Evolutionary conservation across 2,113 vertebrate species (phyloP), one percentile per base, ranked within the genome.

Genomic region (Catharus minimus): DNA sequence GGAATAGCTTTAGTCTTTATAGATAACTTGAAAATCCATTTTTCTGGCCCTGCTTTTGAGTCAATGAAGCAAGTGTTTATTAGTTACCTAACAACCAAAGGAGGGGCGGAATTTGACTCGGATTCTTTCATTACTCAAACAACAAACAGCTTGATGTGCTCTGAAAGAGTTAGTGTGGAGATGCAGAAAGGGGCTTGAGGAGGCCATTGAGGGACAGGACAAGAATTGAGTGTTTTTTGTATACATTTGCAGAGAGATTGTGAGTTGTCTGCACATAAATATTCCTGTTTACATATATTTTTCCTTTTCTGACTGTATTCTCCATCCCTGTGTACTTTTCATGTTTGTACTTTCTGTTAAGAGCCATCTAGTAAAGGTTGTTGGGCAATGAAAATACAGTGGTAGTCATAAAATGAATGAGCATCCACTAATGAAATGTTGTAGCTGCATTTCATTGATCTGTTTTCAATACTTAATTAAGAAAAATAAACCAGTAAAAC

Each of bases 151-250:
- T 77, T 58, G 71, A 62, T 0, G 4, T 87, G 24, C 19, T 64
- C 13, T 75, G 49, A 74, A 89, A 65, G 46, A 16, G 19, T 23
- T 21, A 30, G 4, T 32, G 13, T 55, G 60, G 49, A 66, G n/a
- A 27, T 47, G 26, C 20, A 56, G 32, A 38, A 95, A 13, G 30
- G 18, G 9, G 2, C 17, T 64, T 75, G 44, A 32, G n/a, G 13
- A 36, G 14, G 11, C 26, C 3, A 2, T 49, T 0, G 4, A 14
- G 16, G 26, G 5, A 33, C 33, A 62, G 23, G 18, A 33, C 10
- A 55, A 47, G 17, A 22, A 44, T 2, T 36, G 21, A 41, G 17
- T 47, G 8, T 84, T 86, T 86, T 13, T 27, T 47, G 20, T 62
- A 30, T 18, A 5, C 16, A 4, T 69, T 69, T 77, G 22, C 26